Conservation (phyloP, 2,113 vertebrate species). For the Erythrolamprus reginae region DNA sequence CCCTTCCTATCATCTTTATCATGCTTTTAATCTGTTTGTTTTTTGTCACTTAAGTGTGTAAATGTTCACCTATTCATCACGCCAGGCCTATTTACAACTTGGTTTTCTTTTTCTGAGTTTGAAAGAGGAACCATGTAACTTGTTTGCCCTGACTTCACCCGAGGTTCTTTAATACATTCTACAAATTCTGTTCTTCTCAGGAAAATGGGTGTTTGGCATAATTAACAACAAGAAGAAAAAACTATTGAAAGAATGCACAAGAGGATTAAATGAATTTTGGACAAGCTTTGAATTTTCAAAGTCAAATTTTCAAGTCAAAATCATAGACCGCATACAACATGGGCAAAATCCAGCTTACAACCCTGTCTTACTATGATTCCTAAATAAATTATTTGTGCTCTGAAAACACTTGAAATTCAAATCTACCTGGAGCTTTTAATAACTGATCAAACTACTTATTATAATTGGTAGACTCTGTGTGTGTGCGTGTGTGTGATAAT, state of each 20-base stretch:
- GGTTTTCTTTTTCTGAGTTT: background rate
- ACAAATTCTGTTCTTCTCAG: background rate
- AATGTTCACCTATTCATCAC: background rate
- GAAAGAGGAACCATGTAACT: background rate
- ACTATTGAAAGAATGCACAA: background rate
- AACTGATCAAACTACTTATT: background rate
- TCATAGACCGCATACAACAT: background rate
- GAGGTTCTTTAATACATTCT: background rate
- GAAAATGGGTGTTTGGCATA: background rate
- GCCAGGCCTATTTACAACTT: background rate
- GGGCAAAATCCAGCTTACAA: background rate
- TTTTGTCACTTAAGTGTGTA: background rate
- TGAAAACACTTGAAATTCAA: background rate
- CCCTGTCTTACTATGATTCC: background rate
- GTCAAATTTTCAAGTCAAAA: background rate
- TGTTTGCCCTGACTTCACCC: background rate
- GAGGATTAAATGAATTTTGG: background rate
- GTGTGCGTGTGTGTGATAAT: background rate
- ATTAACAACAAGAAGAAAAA: background rate
- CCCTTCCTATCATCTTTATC: background rate
- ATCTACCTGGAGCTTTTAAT: background rate
- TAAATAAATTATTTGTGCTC: background rate
- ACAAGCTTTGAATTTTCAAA: background rate
- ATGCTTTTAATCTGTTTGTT: slow-evolving; percentile 5
- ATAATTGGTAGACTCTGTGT: background rate